phyloP scores from a whole-genome alignment of 2,797 vertebrate genomes.

The Cirrhinus molitorella region DNA sequence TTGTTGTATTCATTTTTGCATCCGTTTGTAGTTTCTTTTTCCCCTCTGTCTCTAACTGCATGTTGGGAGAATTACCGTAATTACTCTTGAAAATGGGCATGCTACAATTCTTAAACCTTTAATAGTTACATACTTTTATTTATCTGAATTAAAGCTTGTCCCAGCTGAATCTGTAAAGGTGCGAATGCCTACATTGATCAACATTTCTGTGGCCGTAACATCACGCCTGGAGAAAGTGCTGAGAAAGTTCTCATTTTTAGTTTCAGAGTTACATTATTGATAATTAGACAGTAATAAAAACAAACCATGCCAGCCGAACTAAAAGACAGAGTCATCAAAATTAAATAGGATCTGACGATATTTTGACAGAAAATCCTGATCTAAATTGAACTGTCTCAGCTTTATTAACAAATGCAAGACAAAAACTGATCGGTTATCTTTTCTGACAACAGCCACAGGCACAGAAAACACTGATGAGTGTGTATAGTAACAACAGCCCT shows the following conservation, averaged over 20 bases:
- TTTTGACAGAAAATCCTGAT: slow-evolving; percentile 4
- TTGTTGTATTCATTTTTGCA: neutral
- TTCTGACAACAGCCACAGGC: slow-evolving; percentile 7
- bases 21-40: neutral
- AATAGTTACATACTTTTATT: neutral
- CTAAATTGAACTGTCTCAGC: neutral
- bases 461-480: slow-evolving; percentile 6
- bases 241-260: neutral
- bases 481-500: slow-evolving; percentile 45
- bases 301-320: neutral
- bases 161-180: neutral
- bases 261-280: neutral
- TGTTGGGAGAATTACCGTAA: neutral
- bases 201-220: neutral
- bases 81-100: neutral
- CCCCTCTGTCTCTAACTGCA: neutral
- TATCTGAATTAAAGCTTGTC: neutral
- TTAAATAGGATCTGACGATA: neutral
- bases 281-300: neutral
- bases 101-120: neutral
- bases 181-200: neutral
- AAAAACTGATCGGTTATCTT: slow-evolving; percentile 2
- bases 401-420: neutral
- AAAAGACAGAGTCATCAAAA: neutral
- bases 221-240: neutral